Base-by-base conservation (phyloP, 2,888 invertebrate genomes). In the Sympetrum striolatum region DNA sequence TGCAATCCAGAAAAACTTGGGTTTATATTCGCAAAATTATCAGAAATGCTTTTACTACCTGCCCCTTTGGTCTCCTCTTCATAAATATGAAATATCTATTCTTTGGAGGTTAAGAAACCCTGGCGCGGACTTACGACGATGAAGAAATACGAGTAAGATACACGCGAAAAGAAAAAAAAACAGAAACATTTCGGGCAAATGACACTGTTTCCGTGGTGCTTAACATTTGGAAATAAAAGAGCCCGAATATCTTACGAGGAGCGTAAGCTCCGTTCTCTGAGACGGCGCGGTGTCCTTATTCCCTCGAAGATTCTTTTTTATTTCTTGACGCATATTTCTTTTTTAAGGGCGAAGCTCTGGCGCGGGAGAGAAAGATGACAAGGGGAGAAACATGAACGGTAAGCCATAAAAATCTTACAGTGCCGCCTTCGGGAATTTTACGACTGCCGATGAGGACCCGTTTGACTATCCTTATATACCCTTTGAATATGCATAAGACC, bases 351-450 rank as follows among this genome's bases (percentile, higher is more conserved):
- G 80, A 80, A 25, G 35, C 80, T 80, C 80, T 35, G 37, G 39
- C 35, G 39, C n/a, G 60, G 60, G 14, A 44, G 37, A 18, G 80
- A 39, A 60, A 86, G 86, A 86, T 86, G 86, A 86, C 86, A 86
- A 60, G 60, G 86, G 86, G 86, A 73, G 31, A 86, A 86, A 86
- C 58, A 64, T 86, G 86, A 60, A 58, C 86, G 60, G 64, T 22
- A n/a, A 37, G 86, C 60, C 86, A 58, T 86, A 86, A 86, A 86
- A 86, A 86, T 86, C 86, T 86, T 64, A 22, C 86, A 31, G 60
- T 58, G 86, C 86, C 86, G 86, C 86, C 86, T 86, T 86, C 60
- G 86, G 86, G 60, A 39, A 86, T 86, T 86, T 86, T 86, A 86
- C 86, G 86, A 64, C 86, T 86, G 86, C 14, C 86, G 60, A 86